Evolutionary conservation across 2,113 vertebrate species (phyloP).

Genomic region (Pimephales promelas): DNA sequence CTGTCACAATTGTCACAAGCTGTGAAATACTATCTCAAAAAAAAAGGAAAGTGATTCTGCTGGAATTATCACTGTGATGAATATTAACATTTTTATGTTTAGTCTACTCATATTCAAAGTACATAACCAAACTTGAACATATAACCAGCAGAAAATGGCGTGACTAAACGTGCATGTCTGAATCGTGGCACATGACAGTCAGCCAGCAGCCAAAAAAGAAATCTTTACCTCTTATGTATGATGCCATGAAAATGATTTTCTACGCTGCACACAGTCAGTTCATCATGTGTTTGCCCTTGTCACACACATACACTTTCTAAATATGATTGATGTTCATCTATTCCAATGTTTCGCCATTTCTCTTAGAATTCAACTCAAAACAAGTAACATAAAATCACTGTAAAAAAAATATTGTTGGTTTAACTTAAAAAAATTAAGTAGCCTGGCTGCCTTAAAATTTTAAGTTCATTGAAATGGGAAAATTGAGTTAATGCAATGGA

Average conservation of each 20-base stretch:
- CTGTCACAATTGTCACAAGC: too few species aligned
- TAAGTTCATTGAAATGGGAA: too few species aligned
- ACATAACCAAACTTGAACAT: background rate
- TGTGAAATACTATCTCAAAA: background rate
- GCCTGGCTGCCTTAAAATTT: too few species aligned
- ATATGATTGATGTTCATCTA: background rate
- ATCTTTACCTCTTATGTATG: background rate
- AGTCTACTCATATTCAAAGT: background rate
- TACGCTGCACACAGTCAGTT: background rate
- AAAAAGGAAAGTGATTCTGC: background rate
- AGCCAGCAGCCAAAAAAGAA: background rate
- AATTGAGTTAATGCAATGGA: too few species aligned
- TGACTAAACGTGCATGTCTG: slow-evolving; percentile 1
- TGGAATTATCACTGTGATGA: background rate
- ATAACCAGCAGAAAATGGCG: background rate
- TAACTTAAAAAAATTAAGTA: too few species aligned
- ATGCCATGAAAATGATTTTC: slow-evolving; percentile 27
- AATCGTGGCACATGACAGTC: slow-evolving; percentile 44
- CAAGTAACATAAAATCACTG: background rate
- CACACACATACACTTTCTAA: background rate
- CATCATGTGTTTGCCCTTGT: background rate
- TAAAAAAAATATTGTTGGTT: too few species aligned
- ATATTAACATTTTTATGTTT: background rate
- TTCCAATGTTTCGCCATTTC: background rate
- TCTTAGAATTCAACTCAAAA: background rate